Conservation (phyloP, 1,140 invertebrate genomes). For the Aradophagus sp. region DNA sequence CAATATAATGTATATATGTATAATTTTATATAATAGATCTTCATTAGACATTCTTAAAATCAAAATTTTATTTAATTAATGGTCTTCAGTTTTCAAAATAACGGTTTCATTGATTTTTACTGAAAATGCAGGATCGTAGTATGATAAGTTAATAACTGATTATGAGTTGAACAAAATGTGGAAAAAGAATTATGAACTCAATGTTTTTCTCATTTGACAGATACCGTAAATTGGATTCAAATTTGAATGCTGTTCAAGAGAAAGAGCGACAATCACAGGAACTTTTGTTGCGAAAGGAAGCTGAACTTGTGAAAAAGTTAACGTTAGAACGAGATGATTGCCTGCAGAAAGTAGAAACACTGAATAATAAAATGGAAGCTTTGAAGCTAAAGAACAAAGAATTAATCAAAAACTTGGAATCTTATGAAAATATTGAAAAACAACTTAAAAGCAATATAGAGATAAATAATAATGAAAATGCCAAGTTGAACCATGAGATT, state of each 20-base stretch:
- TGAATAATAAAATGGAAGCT: conserved; percentile 21
- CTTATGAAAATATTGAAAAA: conserved; percentile 55
- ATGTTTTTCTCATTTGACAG: conserved; percentile 9
- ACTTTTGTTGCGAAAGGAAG: conserved; percentile 49
- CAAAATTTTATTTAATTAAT: too few relatives aligned
- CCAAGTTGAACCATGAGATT: conserved; percentile 33
- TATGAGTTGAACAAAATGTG: too few relatives aligned
- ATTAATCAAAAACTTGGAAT: conserved; percentile 39
- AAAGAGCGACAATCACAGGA: conserved; percentile 54
- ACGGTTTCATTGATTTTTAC: too few relatives aligned
- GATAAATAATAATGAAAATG: conserved; percentile 48
- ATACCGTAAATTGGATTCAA: conserved; percentile 9
- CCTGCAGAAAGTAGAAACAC: conserved; percentile 52
- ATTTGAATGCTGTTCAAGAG: conserved; percentile 51
- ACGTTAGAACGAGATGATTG: conserved; percentile 52
- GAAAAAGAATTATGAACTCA: too few relatives aligned
- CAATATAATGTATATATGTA: too few relatives aligned
- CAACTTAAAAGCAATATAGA: conserved; percentile 61
- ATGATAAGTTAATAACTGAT: too few relatives aligned
- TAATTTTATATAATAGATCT: too few relatives aligned
- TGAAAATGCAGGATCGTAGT: too few relatives aligned
- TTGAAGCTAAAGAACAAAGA: conserved; percentile 24
- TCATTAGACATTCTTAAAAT: too few relatives aligned
- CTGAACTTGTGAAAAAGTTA: conserved; percentile 59
- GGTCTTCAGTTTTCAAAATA: too few relatives aligned